These are phyloP conservation scores for Eulemur rufifrons DNA, from an alignment of 2,113 vertebrate genomes.

Conservation along the genomic window DNA sequence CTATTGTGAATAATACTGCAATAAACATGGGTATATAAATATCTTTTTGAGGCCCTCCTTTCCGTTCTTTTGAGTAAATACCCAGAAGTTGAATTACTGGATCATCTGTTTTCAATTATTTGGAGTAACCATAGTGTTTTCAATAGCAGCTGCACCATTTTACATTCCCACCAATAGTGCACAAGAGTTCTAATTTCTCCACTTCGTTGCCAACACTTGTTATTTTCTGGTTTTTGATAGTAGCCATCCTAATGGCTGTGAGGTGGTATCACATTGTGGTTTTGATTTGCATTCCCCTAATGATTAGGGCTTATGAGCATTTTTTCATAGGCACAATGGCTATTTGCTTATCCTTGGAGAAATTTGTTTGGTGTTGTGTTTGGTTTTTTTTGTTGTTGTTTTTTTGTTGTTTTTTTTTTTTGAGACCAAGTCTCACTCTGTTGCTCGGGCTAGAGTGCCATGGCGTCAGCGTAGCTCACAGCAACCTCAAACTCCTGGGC, in stretches of 20 bases:
- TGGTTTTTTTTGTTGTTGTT: too few relatives aligned
- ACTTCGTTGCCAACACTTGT: background rate
- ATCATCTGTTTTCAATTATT: background rate
- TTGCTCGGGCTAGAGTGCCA: too few relatives aligned
- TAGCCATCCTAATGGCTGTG: background rate
- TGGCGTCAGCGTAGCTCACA: too few relatives aligned
- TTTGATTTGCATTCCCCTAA: background rate
- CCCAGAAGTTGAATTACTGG: background rate
- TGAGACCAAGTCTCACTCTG: too few relatives aligned
- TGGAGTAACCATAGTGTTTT: background rate
- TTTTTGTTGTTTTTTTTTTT: too few relatives aligned
- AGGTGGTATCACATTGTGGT: background rate
- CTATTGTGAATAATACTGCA: background rate
- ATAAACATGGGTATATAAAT: background rate
- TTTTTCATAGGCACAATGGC: background rate
- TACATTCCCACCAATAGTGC: background rate
- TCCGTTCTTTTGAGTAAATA: background rate
- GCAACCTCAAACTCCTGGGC: too few relatives aligned
- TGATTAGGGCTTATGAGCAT: background rate
- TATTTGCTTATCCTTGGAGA: background rate
- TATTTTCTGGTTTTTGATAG: background rate
- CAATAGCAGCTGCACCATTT: background rate
- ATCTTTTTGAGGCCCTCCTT: background rate
- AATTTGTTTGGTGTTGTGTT: too few relatives aligned
- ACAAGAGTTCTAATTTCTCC: background rate